Conservation (phyloP, 2,797 vertebrate species). For the Myotis daubentonii region DNA sequence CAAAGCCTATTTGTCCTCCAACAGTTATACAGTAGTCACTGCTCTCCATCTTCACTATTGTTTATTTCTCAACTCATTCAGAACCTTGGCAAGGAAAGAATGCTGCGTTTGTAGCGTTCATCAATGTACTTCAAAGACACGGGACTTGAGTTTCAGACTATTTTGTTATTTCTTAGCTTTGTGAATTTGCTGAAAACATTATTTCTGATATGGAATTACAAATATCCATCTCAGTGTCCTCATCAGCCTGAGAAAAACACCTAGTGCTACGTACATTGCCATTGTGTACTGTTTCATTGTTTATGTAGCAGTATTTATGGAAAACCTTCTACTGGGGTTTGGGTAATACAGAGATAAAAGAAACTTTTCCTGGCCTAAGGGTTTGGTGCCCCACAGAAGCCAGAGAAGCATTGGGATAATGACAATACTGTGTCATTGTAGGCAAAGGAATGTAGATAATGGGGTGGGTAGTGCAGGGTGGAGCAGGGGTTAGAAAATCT, state of each 20-base stretch:
- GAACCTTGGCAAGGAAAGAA: neutral
- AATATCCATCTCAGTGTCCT: neutral
- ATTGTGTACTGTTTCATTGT: neutral
- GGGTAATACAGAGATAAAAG: neutral
- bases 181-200: neutral
- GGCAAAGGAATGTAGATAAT: neutral
- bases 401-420: neutral
- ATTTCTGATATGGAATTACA: neutral
- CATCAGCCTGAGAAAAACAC: neutral
- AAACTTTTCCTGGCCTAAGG: neutral
- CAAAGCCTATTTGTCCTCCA: neutral
- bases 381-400: neutral
- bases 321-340: neutral
- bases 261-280: neutral
- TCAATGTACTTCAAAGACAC: neutral
- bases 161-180: slow-evolving; percentile 25
- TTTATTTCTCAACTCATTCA: neutral
- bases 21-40: neutral
- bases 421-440: neutral
- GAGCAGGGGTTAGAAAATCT: neutral
- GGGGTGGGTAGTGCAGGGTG: neutral
- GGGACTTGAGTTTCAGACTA: neutral
- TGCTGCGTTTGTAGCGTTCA: neutral
- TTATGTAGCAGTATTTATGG: neutral
- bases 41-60: neutral